Percentiles rank a stretch among this genome's conserved stretches.
phyloP scores from a whole-genome alignment of 2,797 vertebrate genomes.

The Scyliorhinus canicula region DNA sequence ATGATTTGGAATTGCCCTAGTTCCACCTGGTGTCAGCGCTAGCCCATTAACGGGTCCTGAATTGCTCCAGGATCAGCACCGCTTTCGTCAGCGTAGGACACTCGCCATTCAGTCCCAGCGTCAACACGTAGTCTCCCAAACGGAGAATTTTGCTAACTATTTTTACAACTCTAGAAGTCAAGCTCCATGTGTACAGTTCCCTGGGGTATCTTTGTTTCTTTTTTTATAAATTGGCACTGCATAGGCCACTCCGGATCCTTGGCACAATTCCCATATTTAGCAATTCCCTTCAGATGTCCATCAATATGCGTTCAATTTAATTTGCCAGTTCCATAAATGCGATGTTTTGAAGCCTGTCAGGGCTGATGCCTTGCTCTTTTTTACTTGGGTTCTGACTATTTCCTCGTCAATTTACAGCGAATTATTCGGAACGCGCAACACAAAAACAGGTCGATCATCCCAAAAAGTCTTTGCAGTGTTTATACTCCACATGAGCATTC shows the following conservation, averaged over 20 bases:
- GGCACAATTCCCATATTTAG: conserved; percentile 3
- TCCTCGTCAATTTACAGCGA: not conserved
- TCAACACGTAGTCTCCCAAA: too few relatives aligned
- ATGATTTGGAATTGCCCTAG: too few relatives aligned
- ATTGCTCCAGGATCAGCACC: too few relatives aligned
- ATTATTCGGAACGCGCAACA: not conserved
- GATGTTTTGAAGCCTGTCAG: not conserved
- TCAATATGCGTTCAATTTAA: not conserved
- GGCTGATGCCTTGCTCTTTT: not conserved
- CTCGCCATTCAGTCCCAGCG: too few relatives aligned
- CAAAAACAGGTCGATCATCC: not conserved
- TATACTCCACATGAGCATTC: not conserved
- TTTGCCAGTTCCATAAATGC: not conserved
- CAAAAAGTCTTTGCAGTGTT: not conserved
- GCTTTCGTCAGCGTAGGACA: too few relatives aligned
- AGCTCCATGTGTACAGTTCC: not conserved
- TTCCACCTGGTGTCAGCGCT: too few relatives aligned
- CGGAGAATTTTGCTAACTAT: not conserved
- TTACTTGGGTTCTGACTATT: not conserved
- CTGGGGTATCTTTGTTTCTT: not conserved
- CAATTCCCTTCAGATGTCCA: not conserved
- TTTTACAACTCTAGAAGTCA: not conserved
- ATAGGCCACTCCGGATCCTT: not conserved
- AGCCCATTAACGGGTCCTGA: too few relatives aligned
- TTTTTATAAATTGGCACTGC: not conserved